These are phyloP conservation scores for Epistrophe grossulariae DNA, from an alignment of 2,888 invertebrate genomes.

Conservation along the genomic window DNA sequence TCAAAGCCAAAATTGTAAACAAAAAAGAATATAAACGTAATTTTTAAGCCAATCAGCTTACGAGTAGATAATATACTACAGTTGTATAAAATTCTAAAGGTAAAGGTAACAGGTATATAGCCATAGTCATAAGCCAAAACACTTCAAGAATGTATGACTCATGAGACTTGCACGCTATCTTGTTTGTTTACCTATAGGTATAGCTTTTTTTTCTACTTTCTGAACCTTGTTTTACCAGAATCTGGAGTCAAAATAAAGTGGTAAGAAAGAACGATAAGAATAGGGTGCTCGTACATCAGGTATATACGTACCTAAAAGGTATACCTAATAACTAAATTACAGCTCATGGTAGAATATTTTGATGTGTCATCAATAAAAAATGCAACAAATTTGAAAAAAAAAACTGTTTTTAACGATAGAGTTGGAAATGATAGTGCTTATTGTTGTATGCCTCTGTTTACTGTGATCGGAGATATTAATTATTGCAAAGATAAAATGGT, in stretches of 20 bases:
- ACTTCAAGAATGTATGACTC: constrained; percentile 46
- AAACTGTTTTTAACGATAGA: not conserved
- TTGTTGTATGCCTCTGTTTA: not conserved
- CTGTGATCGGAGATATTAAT: not conserved
- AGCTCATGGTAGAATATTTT: not conserved
- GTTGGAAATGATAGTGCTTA: not conserved
- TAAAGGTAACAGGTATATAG: constrained; percentile 22
- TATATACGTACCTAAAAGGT: not conserved
- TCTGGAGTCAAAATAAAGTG: constrained; percentile 23
- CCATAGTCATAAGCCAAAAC: not conserved
- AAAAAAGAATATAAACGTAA: not conserved
- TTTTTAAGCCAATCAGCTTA: not conserved
- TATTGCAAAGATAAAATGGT: not conserved
- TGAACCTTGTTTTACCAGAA: not conserved
- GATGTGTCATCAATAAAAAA: constrained; percentile 39
- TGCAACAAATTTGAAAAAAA: constrained; percentile 25
- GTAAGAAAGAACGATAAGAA: constrained; percentile 4
- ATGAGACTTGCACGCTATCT: constrained; percentile 42
- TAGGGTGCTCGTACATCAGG: not conserved
- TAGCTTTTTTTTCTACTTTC: not conserved
- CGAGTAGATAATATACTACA: not conserved
- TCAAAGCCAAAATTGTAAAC: not conserved
- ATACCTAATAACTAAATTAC: not conserved
- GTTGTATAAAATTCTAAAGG: constrained; percentile 26
- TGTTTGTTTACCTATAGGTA: constrained; percentile 13